These are phyloP conservation scores for Heptranchias perlo DNA, from an alignment of 2,113 vertebrate species.

Conservation along the genomic window DNA sequence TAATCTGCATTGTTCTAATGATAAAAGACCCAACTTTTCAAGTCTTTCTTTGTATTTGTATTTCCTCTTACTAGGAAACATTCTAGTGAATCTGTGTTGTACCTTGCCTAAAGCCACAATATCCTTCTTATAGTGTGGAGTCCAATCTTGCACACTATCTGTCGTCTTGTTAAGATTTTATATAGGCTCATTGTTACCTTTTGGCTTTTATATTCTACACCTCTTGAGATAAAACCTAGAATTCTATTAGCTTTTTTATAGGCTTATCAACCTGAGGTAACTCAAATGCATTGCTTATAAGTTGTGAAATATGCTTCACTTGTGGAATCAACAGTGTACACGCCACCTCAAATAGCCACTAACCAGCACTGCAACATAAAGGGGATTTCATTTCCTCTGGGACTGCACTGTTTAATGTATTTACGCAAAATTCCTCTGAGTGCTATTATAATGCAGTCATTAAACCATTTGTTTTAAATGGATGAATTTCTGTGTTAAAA, in stretches of 20 bases:
- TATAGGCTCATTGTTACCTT: background rate
- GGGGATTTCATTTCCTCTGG: background rate
- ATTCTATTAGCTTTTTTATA: background rate
- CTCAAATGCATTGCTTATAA: background rate
- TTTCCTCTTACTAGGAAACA: no score
- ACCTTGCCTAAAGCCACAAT: background rate
- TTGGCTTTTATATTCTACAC: background rate
- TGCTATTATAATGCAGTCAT: background rate
- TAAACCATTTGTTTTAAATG: background rate
- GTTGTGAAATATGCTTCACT: background rate
- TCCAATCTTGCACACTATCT: background rate
- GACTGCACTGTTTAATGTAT: background rate
- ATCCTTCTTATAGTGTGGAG: background rate
- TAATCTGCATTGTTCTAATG: no score
- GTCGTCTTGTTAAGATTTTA: background rate
- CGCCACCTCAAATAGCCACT: background rate
- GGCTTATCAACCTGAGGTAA: background rate
- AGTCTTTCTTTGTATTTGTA: no score
- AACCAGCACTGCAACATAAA: background rate
- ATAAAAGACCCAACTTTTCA: no score
- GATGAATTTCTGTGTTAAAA: background rate
- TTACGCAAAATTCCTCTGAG: background rate
- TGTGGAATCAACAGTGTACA: background rate
- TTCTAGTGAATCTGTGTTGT: background rate
- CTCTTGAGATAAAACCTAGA: background rate